Evolutionary conservation across 2,113 vertebrate genomes (phyloP), one percentile per base, ranked within the genome.

Genomic region (Emydura subglobosa): DNA sequence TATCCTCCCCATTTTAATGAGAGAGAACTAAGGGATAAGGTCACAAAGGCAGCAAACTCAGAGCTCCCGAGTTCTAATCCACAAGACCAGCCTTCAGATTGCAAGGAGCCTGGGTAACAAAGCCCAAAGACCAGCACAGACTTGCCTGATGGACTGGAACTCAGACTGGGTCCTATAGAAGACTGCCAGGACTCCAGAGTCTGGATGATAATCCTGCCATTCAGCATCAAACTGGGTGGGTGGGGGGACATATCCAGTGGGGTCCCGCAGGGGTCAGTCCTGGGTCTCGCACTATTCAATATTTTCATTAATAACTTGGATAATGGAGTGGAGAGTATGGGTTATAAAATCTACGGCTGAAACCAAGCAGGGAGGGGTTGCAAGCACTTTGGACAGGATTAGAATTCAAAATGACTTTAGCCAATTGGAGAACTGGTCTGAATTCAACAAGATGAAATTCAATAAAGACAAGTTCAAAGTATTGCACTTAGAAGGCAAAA

Each of bases 71-170:
- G 6, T 22, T 17, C 6, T n/a, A 68, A 17, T n/a, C 4, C 57
- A 81, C 7, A 1, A 8, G 24, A 19, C 7, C 34, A 13, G 14
- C 12, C 7, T 49, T 19, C 27, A 34, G 79, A 51, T 34, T 27
- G 31, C 0, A 0, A 39, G 55, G 42, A 80, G 16, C 21, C 65
- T 42, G 29, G 16, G 4, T 0, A 61, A 55, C 0, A 81, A 19
- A 44, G 39, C 27, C 31, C 54, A 27, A 59, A 59, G 57, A 12
- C 27, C 22, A 74, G 5, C 7, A 8, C 1, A 78, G 81, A 12
- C 31, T 14, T 88, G 21, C 6, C 61, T 16, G 39, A 4, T 57
- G 59, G 44, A 17, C 10, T 47, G 27, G 78, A 84, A 39, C 10
- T 1, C 7, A 2, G 25, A 84, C 53, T 85, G 47, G 61, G 47